These are phyloP conservation scores for Pseudonaja textilis DNA, from an alignment of 2,113 vertebrate genomes.

Conservation along the genomic window DNA sequence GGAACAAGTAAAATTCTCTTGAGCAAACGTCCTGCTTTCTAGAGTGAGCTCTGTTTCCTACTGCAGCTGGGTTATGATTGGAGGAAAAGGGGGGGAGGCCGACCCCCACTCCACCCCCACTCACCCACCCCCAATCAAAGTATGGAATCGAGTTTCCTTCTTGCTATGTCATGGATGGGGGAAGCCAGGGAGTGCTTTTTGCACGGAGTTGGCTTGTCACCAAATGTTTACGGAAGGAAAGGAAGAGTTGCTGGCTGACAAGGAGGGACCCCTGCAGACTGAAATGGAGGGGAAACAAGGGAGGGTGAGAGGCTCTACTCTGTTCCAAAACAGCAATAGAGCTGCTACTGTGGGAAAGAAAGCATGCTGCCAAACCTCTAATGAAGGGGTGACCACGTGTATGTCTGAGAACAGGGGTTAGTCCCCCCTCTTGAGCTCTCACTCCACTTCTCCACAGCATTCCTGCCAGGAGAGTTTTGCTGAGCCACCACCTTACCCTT, in stretches of 20 bases:
- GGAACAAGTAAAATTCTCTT: slow-evolving; percentile 55
- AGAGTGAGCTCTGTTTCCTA: slow-evolving; percentile 21
- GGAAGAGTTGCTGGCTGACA: slow-evolving; percentile 55
- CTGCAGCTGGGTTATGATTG: slow-evolving; percentile 42
- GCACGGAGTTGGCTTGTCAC: slow-evolving; percentile 59
- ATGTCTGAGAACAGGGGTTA: not conserved
- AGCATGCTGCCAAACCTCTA: slow-evolving; percentile 62
- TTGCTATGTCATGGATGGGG: slow-evolving; percentile 31
- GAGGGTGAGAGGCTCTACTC: slow-evolving; percentile 33
- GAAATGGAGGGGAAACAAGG: slow-evolving; percentile 32
- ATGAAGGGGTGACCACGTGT: slow-evolving; percentile 42
- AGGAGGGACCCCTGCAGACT: slow-evolving; percentile 61
- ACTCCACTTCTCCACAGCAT: accelerated
- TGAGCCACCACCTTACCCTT: slow-evolving; percentile 27
- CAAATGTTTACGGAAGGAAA: slow-evolving; percentile 50
- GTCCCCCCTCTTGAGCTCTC: not conserved
- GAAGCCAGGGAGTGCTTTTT: slow-evolving; percentile 22
- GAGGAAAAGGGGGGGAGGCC: not conserved
- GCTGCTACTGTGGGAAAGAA: slow-evolving; percentile 67
- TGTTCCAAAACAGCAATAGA: slow-evolving; percentile 59
- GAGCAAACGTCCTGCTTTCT: slow-evolving; percentile 28
- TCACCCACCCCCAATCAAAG: slow-evolving; percentile 31
- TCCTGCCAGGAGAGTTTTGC: slow-evolving; percentile 13
- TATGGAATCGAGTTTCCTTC: slow-evolving; percentile 51
- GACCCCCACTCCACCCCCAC: not conserved